These are phyloP conservation scores for Hiodon alosoides DNA, from an alignment of 2,113 vertebrate species.

Conservation along the genomic window DNA sequence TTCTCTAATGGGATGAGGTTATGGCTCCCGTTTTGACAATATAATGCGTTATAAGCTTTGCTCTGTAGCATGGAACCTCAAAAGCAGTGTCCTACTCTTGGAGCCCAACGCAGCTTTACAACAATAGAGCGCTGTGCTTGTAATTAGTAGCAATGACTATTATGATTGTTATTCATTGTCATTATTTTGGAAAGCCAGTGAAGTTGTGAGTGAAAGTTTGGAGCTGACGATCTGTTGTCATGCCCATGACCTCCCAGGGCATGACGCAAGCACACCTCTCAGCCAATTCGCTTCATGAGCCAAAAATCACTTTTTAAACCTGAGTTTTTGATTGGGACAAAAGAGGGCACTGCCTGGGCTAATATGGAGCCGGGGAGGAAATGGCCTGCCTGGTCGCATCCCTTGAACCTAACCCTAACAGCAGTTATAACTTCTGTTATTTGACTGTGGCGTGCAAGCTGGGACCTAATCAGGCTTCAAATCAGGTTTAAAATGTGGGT, in stretches of 20 bases:
- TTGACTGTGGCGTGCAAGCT: no score
- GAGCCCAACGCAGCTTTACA: background rate
- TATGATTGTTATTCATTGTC: background rate
- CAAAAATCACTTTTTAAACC: no score
- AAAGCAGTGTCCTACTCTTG: background rate
- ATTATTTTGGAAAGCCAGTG: constrained; percentile 25
- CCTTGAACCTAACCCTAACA: background rate
- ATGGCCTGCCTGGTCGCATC: constrained; percentile 1
- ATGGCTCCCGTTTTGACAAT: background rate
- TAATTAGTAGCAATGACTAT: background rate
- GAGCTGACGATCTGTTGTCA: background rate
- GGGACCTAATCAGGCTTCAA: no score
- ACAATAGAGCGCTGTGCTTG: background rate
- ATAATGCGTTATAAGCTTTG: background rate
- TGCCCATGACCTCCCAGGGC: constrained; percentile 14
- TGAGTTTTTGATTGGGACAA: no score
- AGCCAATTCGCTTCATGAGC: no score
- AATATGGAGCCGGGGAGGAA: constrained; percentile 19
- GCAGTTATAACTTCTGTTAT: no score
- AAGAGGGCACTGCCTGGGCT: no score
- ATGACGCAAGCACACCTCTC: no score
- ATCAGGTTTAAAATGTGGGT: no score
- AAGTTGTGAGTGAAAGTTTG: background rate
- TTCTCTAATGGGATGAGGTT: background rate
- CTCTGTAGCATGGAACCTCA: background rate